phyloP scores from a whole-genome alignment of 1,140 invertebrate species.

The Tenebrio molitor region DNA sequence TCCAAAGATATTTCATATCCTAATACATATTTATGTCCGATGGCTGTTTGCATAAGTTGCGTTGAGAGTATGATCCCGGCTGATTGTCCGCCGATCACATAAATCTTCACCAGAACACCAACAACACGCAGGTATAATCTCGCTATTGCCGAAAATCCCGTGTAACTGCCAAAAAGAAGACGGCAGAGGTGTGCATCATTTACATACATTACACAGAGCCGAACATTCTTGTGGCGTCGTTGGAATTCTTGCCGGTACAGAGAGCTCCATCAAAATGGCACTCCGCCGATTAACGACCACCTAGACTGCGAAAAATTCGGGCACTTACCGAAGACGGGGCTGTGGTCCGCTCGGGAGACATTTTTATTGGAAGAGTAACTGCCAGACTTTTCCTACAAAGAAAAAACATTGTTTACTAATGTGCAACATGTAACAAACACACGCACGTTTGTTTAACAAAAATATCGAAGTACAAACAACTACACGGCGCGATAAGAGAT shows the following conservation, averaged over 20 bases:
- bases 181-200: slow-evolving; percentile 33
- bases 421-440: slow-evolving; percentile 37
- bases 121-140: background rate
- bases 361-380: slow-evolving; percentile 80
- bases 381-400: slow-evolving; percentile 85
- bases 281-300: too few species aligned
- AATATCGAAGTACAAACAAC: slow-evolving; percentile 44
- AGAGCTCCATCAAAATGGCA: slow-evolving; percentile 1
- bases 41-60: slow-evolving; percentile 18
- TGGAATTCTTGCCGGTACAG: slow-evolving; percentile 19
- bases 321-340: slow-evolving; percentile 88
- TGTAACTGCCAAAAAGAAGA: slow-evolving; percentile 16
- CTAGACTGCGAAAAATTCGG: too few species aligned
- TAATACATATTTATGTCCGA: slow-evolving; percentile 27
- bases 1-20: slow-evolving; percentile 25
- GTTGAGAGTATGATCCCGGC: background rate
- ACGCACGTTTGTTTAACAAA: slow-evolving; percentile 44
- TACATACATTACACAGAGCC: slow-evolving; percentile 33
- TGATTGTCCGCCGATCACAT: slow-evolving; percentile 3
- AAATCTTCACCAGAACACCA: background rate
- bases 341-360: slow-evolving; percentile 83
- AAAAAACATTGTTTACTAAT: slow-evolving; percentile 55
- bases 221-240: slow-evolving; percentile 9
- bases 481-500: slow-evolving; percentile 34
- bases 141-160: background rate